Evolutionary conservation across 2,888 invertebrate genomes (phyloP).

Genomic region (Stomorhina lunata): DNA sequence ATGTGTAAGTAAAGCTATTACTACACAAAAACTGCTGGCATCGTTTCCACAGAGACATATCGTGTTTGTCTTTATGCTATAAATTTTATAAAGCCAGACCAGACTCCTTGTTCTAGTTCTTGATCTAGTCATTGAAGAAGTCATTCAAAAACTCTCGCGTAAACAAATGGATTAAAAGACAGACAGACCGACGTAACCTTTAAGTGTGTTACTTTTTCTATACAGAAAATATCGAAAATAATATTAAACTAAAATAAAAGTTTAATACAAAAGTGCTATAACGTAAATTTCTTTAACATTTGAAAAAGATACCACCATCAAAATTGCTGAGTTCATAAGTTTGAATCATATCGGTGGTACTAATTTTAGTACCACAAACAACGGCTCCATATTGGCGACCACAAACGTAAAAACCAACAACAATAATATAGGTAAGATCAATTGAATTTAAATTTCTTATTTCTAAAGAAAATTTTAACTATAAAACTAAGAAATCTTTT

Average conservation of each 20-base stretch:
- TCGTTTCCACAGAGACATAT: not conserved
- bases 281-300: not conserved
- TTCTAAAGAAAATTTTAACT: not conserved
- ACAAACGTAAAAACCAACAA: conserved; percentile 70
- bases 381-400: conserved; percentile 58
- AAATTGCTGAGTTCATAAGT: conserved; percentile 75
- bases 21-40: not conserved
- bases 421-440: conserved; percentile 64
- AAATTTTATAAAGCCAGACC: not conserved
- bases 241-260: not conserved
- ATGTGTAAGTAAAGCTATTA: not conserved
- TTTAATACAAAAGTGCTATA: not conserved
- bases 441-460: not conserved
- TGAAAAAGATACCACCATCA: conserved; percentile 69
- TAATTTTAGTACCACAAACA: conserved; percentile 62
- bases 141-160: conserved; percentile 3
- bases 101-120: conserved; percentile 54
- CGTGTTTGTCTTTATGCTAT: not conserved
- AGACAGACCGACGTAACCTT: not conserved
- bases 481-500: not conserved
- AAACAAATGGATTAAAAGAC: conserved; percentile 46
- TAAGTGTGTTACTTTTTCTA: not conserved
- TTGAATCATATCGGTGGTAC: conserved; percentile 64
- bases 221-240: not conserved
- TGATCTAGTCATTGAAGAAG: not conserved